Evolutionary conservation across 2,888 invertebrate genomes (phyloP).

Genomic region (Oithona nana): DNA sequence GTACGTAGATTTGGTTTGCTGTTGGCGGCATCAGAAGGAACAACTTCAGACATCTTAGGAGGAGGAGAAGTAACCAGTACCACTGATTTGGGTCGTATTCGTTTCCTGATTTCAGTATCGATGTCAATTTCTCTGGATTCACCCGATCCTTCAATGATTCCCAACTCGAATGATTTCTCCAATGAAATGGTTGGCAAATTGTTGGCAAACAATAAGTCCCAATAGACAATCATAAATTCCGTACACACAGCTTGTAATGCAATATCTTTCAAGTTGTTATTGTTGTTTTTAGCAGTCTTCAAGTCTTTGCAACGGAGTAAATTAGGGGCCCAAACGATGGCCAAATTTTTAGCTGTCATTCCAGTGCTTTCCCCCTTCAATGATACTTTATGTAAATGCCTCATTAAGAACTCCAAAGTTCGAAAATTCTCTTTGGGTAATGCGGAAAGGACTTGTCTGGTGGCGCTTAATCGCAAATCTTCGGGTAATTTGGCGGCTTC

Average conservation of each 20-base stretch:
- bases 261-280: background rate
- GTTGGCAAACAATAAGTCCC: background rate
- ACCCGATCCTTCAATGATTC: background rate
- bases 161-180: background rate
- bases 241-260: background rate
- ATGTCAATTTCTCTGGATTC: background rate
- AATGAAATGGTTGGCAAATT: background rate
- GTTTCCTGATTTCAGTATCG: background rate
- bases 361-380: background rate
- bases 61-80: background rate
- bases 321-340: conserved; percentile 9
- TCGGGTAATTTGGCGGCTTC: background rate
- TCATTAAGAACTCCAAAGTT: conserved; percentile 1
- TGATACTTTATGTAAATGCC: background rate
- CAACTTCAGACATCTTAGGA: too few species aligned
- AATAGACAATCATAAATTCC: background rate
- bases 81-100: background rate
- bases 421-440: background rate
- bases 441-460: background rate
- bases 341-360: conserved; percentile 6
- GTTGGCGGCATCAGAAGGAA: too few species aligned
- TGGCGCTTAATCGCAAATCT: background rate
- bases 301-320: background rate
- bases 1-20: too few species aligned
- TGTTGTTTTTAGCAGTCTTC: background rate